Base-by-base conservation (phyloP, 2,113 vertebrate genomes). In the Etheostoma spectabile region DNA sequence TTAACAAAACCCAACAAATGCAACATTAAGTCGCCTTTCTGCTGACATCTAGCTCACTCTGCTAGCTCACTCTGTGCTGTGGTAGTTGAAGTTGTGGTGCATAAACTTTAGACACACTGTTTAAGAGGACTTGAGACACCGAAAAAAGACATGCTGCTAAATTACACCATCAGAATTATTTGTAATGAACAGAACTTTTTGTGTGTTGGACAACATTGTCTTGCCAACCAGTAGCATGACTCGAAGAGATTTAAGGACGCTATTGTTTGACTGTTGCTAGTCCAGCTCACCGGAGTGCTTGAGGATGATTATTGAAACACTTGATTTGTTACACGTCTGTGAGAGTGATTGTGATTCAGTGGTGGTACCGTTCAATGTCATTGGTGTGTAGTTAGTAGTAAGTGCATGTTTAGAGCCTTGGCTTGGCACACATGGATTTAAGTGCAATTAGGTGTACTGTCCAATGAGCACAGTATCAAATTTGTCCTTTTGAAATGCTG, bases 391-490 rank as follows among this genome's bases (percentile, higher is more conserved):
- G 74, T 80, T 77, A 45, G 56, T 82, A 33, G 42, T 85, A 74
- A 42, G 77, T 87, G 80, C 82, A 85, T 86, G 84, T 85, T 83
- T 61, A 81, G 79, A 86, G 55, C 64, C 66, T 88, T 74, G 61
- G 61, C 72, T 82, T 74, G 56, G 78, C 77, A 86, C 66, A 82
- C 51, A 48, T 86, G 74, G 71, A 80, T 83, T 79, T 53, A 91
- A 91, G 92, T 93, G 90, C 91, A 93, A 91, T 93, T 91, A 70
- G 80, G 65, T 85, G 52, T 67, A 72, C 55, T 62, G 65, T 65
- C 79, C 82, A 65, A 18, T 74, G 24, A 86, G 80, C 79, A 84
- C 81, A 88, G 18, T 61, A 48, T 74, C 77, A 79, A 70, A 82
- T 62, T 7, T 68, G 53, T 80, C 63, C 56, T 62, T 42, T 56